Evolutionary conservation across 2,888 invertebrate species (phyloP), one percentile per base, ranked within the genome.

Genomic region (Acleris sparsana): DNA sequence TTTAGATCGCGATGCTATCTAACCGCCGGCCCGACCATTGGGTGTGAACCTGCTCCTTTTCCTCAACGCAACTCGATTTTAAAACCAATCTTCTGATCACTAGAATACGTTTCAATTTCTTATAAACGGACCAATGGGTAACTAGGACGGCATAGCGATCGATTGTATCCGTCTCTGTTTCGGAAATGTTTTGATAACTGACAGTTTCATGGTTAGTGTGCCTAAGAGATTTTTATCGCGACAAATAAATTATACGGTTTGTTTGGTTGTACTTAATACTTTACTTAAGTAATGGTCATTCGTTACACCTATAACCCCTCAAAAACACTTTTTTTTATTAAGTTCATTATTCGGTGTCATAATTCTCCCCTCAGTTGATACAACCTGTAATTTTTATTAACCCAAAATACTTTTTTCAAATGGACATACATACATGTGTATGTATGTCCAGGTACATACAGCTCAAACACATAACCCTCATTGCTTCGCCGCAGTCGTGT

Each of bases 1-100:
- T 91, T 89, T 79, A 84, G 84, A 85, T 82, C 80, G 73, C 74
- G 91, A 91, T 92, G 79, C 76, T 86, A 92, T 92, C 92, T 89
- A 83, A 88, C 87, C 83, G 84, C 80, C 76, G 72, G 78, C 79
- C 80, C 79, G 74, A 75, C 72, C 79, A 69, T 74, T 79, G 83
- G 83, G 85, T 87, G 89, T 83, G 84, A 88, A 86, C 86, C 83
- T 86, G 86, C 74, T 82, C 80, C 82, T 82, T 84, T 85, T 78
- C 78, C 80, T 80, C 76, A 80, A 82, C 76, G 74, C 62, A 71
- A 71, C 70, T 73, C 66, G 68, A 68, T 77, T 76, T 71, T 68
- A 80, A 82, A 80, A 74, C 72, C 73, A 77, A 73, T 75, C 75
- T 73, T 79, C 73, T 76, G 68, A 69, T 66, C 74, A 67, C 56